Evolutionary conservation across 2,888 invertebrate species (phyloP), one percentile per base, ranked within the genome.

Genomic region (Dione vanillae): DNA sequence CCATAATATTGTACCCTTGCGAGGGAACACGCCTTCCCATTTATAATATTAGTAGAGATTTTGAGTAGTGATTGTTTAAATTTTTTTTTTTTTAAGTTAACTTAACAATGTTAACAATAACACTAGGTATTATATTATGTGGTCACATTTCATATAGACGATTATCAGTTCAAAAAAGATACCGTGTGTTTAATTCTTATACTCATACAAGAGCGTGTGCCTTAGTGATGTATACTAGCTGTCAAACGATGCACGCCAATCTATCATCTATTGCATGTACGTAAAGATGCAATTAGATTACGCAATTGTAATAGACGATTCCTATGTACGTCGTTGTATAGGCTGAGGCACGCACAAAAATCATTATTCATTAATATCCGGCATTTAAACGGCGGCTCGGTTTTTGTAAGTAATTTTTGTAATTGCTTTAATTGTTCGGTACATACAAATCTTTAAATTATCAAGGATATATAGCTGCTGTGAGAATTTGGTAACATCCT

Each of bases 331-430:
- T 64, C 64, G 49, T 3, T 19, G 69, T 69, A 51, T 67, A 71
- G 67, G 70, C 70, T 68, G 51, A 73, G 49, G 74, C 86, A 86
- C 85, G 89, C 85, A 85, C 80, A 79, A 81, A 83, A 78, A 80
- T 83, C 81, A 89, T 89, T 87, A 86, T 75, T 87, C 83, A 88
- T 78, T 75, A 65, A 71, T 70, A 82, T 83, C 84, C 83, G 83
- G 83, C 83, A 84, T 64, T 73, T 72, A 77, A 81, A 72, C 75
- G 83, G 78, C 79, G 77, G 69, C 74, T 72, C 65, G 67, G 75
- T 83, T 83, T 82, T 83, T 82, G 76, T 79, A 47, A 54, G 76
- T 78, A 72, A 65, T 74, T 67, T 67, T 58, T 70, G 65, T 78
- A 78, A 78, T 78, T 77, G 75, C 74, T 78, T 77, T 77, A 77